Conservation (phyloP, 2,113 vertebrate genomes). For the Willisornis vidua region DNA sequence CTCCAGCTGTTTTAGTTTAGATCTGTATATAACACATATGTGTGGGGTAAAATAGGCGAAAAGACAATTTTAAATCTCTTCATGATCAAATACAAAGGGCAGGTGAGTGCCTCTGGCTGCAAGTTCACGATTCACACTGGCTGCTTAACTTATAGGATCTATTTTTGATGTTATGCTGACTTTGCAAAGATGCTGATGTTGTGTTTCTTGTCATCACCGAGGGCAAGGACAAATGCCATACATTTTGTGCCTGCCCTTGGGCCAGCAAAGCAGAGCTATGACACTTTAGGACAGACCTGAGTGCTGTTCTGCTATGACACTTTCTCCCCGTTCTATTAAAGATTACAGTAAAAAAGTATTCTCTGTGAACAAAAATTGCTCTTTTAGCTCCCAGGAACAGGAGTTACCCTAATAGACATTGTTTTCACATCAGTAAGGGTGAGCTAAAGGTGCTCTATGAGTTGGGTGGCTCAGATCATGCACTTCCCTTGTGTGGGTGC, state of each 20-base stretch:
- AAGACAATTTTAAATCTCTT: background rate
- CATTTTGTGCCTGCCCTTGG: background rate
- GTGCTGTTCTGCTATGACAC: background rate
- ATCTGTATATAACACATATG: background rate
- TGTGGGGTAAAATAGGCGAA: background rate
- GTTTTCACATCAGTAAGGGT: background rate
- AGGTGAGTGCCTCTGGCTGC: background rate
- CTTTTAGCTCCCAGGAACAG: background rate
- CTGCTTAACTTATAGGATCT: background rate
- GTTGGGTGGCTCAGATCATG: background rate
- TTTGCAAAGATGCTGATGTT: background rate
- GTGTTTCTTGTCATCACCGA: background rate
- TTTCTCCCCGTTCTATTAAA: background rate
- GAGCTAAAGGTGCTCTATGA: background rate
- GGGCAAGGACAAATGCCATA: background rate
- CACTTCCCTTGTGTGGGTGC: background rate
- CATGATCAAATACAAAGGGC: background rate
- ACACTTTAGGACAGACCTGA: background rate
- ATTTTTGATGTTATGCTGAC: background rate
- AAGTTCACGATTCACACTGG: background rate
- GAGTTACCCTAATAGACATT: background rate
- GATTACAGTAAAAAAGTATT: background rate
- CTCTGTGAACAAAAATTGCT: rapidly evolving
- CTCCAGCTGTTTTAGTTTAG: background rate
- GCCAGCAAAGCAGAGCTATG: background rate